These are phyloP conservation scores for Pseudorectes ferrugineus DNA, from an alignment of 2,113 vertebrate genomes.

Conservation along the genomic window DNA sequence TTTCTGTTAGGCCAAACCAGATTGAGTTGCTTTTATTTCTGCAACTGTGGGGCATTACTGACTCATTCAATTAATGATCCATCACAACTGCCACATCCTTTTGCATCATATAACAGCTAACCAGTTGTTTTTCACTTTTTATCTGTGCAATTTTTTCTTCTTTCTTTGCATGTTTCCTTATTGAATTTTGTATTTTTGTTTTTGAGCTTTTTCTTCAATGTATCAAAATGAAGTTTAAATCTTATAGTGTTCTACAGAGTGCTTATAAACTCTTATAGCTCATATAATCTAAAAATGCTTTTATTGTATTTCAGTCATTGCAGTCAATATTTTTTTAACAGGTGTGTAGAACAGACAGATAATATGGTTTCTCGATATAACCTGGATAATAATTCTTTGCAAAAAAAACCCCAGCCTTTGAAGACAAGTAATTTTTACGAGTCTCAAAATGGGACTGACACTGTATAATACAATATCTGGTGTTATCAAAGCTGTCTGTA, in stretches of 20 bases:
- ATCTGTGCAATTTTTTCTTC: not conserved
- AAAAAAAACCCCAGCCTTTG: not conserved
- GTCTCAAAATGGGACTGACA: not conserved
- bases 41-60: not conserved
- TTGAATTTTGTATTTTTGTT: not conserved
- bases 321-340: not conserved
- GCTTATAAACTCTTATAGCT: not conserved
- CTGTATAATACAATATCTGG: not conserved
- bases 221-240: not conserved
- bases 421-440: not conserved
- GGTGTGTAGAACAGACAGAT: not conserved
- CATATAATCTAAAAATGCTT: not conserved
- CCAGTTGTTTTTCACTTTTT: not conserved
- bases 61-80: not conserved
- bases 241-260: not conserved
- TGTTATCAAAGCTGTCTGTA: not conserved
- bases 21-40: not conserved
- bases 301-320: not conserved
- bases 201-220: not conserved
- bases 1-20: not conserved
- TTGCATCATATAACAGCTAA: not conserved
- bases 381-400: not conserved
- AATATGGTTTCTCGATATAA: not conserved
- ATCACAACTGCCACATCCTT: not conserved
- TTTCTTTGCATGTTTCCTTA: not conserved